Percentiles rank a stretch among this genome's conserved stretches.
These are phyloP conservation scores for Cathartes aura DNA, from an alignment of 2,113 vertebrate genomes.

Conservation along the genomic window DNA sequence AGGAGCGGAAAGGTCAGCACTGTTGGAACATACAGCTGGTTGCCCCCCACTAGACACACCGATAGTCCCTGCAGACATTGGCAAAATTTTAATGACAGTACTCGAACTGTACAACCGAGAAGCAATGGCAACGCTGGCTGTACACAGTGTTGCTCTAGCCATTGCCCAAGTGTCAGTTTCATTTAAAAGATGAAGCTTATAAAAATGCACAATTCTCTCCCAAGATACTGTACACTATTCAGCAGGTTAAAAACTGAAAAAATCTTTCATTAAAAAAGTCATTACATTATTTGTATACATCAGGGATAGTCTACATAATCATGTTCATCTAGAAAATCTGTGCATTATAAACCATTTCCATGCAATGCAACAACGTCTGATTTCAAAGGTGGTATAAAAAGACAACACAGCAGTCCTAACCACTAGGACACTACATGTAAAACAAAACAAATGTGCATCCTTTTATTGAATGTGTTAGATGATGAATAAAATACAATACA, in stretches of 20 bases:
- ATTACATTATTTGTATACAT: conserved; percentile 73
- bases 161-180: background rate
- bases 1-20: background rate
- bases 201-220: conserved; percentile 64
- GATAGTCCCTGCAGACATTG: background rate
- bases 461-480: background rate
- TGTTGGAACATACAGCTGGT: background rate
- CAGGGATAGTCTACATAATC: conserved; percentile 52
- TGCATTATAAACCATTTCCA: conserved; percentile 71
- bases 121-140: conserved; percentile 18
- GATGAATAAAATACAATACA: conserved; percentile 8
- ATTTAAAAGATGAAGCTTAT: conserved; percentile 61
- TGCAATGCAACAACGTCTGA: conserved; percentile 62
- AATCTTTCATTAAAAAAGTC: conserved; percentile 70
- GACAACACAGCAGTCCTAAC: conserved; percentile 40
- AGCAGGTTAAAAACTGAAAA: conserved; percentile 69
- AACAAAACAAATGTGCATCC: conserved; percentile 26
- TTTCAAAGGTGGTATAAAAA: conserved; percentile 72
- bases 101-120: conserved; percentile 52
- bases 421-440: conserved; percentile 29
- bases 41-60: background rate
- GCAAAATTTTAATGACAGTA: conserved; percentile 70
- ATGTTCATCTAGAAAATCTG: conserved; percentile 72
- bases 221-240: conserved; percentile 78
- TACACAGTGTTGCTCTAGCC: conserved; percentile 3